A percentile compares a stretch with the other conserved stretches of the same genome.
Evolutionary conservation across 2,797 vertebrate species (phyloP).

Genomic region (Tragelaphus oryx): DNA sequence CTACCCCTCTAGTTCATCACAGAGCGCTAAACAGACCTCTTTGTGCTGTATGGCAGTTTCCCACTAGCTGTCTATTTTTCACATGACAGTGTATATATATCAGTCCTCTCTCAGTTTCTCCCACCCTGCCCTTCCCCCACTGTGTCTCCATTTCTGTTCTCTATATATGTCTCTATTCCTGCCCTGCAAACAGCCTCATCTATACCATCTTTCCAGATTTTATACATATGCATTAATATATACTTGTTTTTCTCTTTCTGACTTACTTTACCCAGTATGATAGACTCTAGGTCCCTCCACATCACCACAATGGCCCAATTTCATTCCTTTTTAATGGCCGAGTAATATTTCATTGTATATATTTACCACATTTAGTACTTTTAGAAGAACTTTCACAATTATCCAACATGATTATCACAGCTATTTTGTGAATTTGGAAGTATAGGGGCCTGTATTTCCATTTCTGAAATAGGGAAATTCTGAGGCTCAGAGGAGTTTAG

Average conservation of each 20-base stretch:
- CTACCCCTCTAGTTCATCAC: not conserved
- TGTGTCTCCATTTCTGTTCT: not conserved
- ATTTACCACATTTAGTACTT: not conserved
- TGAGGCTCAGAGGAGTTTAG: not conserved
- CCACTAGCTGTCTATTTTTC: not conserved
- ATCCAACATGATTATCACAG: not conserved
- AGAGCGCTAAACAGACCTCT: not conserved
- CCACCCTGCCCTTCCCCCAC: not conserved
- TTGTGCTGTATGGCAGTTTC: not conserved
- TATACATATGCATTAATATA: not conserved
- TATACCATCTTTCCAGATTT: not conserved
- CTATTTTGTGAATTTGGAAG: not conserved
- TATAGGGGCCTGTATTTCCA: not conserved
- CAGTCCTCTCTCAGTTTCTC: not conserved
- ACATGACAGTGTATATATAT: not conserved
- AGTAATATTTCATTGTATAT: not conserved
- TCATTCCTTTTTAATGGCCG: not conserved
- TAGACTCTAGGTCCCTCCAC: not conserved
- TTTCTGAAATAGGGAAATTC: not conserved
- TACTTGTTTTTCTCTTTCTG: not conserved
- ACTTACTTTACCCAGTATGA: not conserved
- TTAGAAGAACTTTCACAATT: not conserved
- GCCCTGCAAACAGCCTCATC: not conserved
- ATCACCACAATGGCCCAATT: not conserved
- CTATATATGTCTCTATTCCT: not conserved